Base-by-base conservation (phyloP, 1,140 invertebrate genomes). In the Diabrotica undecimpunctata region DNA sequence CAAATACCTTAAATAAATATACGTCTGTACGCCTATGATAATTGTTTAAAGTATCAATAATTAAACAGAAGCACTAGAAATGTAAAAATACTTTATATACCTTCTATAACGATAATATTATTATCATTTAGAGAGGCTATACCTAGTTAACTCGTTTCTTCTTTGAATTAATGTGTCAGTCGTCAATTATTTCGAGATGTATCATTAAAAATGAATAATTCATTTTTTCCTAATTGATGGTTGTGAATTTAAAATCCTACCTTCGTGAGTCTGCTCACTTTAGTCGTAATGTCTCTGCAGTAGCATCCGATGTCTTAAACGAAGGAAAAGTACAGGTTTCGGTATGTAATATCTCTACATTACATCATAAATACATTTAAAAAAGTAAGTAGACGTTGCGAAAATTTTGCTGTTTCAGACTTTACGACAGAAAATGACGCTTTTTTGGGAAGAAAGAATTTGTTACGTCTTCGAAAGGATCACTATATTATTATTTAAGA, bases 191-290 rank as follows among this genome's bases (percentile, higher is more conserved):
- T n/a, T 46, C n/a, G n/a, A 46, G 8, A 46, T 46, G 41, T 46
- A 46, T 46, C 41, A 46, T 46, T 46, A 46, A 46, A 46, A 46
- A 46, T 46, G 41, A 46, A 46, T 46, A 46, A 46, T 46, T 46
- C 41, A 46, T 46, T 46, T 46, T 46, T 46, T 46, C 41, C 3
- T 46, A 46, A 46, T 46, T 46, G 41, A 46, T 46, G 41, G 41
- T 8, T 46, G 6, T 46, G 41, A 46, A 46, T 46, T 46, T 46
- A 46, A 46, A 46, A 10, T 46, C 41, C n/a, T 46, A 46, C 41
- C 41, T 46, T 46, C 41, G 41, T 46, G 41, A 46, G 41, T 10
- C 8, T 46, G 41, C 41, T 46, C 41, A 46, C 6, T 46, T 46
- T 46, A 46, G n/a, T 46, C 3, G 8, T 10, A 46, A 46, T 46